A percentile compares a stretch with the other conserved stretches of the same genome.
Evolutionary conservation across 2,888 invertebrate species (phyloP).

Genomic region (Malacosoma neustria): DNA sequence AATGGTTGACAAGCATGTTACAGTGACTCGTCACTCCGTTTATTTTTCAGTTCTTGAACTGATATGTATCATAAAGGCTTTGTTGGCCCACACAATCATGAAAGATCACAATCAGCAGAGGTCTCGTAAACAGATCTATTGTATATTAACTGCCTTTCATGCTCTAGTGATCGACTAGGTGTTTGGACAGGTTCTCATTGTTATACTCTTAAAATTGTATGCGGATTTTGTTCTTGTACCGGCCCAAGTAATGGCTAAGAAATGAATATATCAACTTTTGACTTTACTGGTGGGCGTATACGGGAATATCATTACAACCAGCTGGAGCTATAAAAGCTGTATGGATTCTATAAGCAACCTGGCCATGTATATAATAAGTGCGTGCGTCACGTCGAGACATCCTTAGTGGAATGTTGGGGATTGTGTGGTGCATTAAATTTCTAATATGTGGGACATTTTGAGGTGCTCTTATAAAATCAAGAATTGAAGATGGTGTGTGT

Average conservation of each 20-base stretch:
- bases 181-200: too few relatives aligned
- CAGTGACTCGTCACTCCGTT: conserved; percentile 44
- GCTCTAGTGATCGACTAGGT: too few relatives aligned
- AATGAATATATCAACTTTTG: too few relatives aligned
- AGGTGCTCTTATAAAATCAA: not conserved
- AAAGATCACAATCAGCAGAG: too few relatives aligned
- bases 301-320: not conserved
- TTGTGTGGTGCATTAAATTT: not conserved
- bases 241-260: too few relatives aligned
- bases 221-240: too few relatives aligned
- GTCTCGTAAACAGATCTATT: too few relatives aligned
- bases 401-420: not conserved
- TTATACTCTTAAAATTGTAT: too few relatives aligned
- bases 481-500: not conserved
- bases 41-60: conserved; percentile 3
- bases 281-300: not conserved
- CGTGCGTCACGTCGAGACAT: not conserved
- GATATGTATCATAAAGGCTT: too few relatives aligned
- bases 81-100: too few relatives aligned
- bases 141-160: too few relatives aligned
- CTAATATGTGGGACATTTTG: not conserved
- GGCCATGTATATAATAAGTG: not conserved
- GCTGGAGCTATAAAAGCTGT: not conserved
- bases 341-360: not conserved
- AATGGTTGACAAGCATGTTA: conserved; percentile 62